These are phyloP conservation scores for Catalaphyllia jardinei DNA, from an alignment of 64 coral and sea anemone species.

Conservation along the genomic window DNA sequence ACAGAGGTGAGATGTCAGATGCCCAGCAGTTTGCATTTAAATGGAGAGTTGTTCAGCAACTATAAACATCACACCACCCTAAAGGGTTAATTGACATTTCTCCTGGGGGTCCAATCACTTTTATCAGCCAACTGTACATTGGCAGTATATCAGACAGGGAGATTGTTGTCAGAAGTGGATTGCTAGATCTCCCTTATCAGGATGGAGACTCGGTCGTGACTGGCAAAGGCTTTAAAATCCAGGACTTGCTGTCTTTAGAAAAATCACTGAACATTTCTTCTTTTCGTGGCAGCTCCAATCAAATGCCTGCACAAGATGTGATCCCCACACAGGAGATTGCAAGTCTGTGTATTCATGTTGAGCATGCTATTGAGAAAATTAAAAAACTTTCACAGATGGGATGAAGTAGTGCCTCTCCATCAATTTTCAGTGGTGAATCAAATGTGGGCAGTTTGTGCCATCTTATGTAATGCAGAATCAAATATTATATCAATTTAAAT, in stretches of 20 bases:
- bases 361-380: slow-evolving; percentile 51
- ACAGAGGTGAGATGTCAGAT: slow-evolving; percentile 23
- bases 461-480: not conserved
- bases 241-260: slow-evolving; percentile 23
- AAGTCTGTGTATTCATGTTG: slow-evolving; percentile 42
- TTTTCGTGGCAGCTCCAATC: slow-evolving; percentile 28
- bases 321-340: slow-evolving; percentile 32
- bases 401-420: not conserved
- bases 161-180: slow-evolving; percentile 33
- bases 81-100: slow-evolving; percentile 45
- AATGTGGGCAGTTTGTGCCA: no score
- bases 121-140: slow-evolving; percentile 12
- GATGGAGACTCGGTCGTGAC: slow-evolving; percentile 22
- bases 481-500: no score
- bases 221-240: slow-evolving; percentile 34
- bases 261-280: not conserved
- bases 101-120: slow-evolving; percentile 11
- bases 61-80: slow-evolving; percentile 52
- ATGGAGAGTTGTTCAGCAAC: slow-evolving; percentile 29
- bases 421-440: no score
- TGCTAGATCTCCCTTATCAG: slow-evolving; percentile 21
- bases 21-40: slow-evolving; percentile 11
- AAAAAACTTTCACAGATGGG: slow-evolving; percentile 35
- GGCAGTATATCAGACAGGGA: slow-evolving; percentile 51
- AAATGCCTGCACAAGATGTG: slow-evolving; percentile 36